Evolutionary conservation across 2,888 invertebrate genomes (phyloP).

Genomic region (Bellardia bayeri): DNA sequence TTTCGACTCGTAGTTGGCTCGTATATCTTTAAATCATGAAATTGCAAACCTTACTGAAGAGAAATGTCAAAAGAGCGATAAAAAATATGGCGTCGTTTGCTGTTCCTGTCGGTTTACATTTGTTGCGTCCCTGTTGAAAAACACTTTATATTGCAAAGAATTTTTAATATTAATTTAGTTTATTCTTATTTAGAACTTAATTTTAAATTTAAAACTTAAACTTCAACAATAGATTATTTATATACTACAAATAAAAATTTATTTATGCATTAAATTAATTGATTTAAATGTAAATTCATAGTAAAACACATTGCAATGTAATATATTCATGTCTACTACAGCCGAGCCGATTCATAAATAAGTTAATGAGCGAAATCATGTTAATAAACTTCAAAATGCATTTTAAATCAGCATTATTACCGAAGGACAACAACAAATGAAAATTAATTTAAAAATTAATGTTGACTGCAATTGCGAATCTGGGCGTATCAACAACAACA

Average conservation of each 20-base stretch:
- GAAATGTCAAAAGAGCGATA: too few relatives aligned
- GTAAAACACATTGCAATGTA: not conserved
- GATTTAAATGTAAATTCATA: slow-evolving; percentile 48
- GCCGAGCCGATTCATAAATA: slow-evolving; percentile 15
- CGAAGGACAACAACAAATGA: slow-evolving; percentile 32
- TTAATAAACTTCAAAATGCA: slow-evolving; percentile 59
- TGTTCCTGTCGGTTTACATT: too few relatives aligned
- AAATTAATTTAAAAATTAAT: slow-evolving; percentile 43
- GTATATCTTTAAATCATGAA: too few relatives aligned
- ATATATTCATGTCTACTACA: slow-evolving; percentile 1
- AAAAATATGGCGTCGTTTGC: too few relatives aligned
- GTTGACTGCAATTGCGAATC: not conserved
- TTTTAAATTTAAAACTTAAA: not conserved
- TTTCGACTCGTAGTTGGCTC: too few relatives aligned
- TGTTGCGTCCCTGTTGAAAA: too few relatives aligned
- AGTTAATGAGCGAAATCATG: slow-evolving; percentile 61
- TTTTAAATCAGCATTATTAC: slow-evolving; percentile 37
- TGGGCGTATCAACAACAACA: not conserved
- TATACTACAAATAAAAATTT: slow-evolving; percentile 4
- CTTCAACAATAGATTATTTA: not conserved
- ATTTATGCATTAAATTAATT: slow-evolving; percentile 55
- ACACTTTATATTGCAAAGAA: too few relatives aligned
- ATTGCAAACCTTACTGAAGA: too few relatives aligned
- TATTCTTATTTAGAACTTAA: not conserved
- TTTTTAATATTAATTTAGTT: not conserved